Conservation (phyloP, 1,140 invertebrate species). For the Araneus ventricosus region DNA sequence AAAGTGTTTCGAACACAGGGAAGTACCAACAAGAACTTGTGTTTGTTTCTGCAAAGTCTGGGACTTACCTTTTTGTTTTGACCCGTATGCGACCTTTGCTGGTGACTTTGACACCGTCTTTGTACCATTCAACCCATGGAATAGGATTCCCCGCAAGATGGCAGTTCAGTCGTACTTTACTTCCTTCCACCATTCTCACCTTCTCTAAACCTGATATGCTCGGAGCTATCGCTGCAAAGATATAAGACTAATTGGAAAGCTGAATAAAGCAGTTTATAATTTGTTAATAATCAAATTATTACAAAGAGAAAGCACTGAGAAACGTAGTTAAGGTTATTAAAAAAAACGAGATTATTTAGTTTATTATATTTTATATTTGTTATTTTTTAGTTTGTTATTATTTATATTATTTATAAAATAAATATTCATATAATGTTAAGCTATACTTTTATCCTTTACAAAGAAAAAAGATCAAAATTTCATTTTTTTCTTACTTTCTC, state of each 20-base stretch:
- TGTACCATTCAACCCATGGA: slow-evolving; percentile 77
- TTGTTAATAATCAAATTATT: neutral
- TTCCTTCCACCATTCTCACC: slow-evolving; percentile 50
- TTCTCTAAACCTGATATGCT: slow-evolving; percentile 57
- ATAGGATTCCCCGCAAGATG: slow-evolving; percentile 76
- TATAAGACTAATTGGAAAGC: neutral
- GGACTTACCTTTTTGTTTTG: slow-evolving; percentile 69
- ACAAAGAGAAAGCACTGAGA: neutral
- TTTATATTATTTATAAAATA: no score
- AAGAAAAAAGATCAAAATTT: no score
- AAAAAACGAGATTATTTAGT: neutral
- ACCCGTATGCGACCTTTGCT: slow-evolving; percentile 73
- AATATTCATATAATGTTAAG: no score
- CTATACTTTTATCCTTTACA: no score
- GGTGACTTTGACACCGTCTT: slow-evolving; percentile 75
- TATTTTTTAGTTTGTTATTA: no score
- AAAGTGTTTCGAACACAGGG: neutral
- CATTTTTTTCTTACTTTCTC: no score
- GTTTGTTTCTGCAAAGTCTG: neutral
- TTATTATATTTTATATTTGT: no score
- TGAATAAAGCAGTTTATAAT: neutral
- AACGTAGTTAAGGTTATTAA: neutral
- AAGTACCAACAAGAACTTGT: neutral
- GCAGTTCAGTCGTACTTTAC: slow-evolving; percentile 74
- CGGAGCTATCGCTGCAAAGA: slow-evolving; percentile 45